These are phyloP conservation scores for Diadegma fenestrale DNA, from an alignment of 2,888 invertebrate genomes.

Conservation along the genomic window DNA sequence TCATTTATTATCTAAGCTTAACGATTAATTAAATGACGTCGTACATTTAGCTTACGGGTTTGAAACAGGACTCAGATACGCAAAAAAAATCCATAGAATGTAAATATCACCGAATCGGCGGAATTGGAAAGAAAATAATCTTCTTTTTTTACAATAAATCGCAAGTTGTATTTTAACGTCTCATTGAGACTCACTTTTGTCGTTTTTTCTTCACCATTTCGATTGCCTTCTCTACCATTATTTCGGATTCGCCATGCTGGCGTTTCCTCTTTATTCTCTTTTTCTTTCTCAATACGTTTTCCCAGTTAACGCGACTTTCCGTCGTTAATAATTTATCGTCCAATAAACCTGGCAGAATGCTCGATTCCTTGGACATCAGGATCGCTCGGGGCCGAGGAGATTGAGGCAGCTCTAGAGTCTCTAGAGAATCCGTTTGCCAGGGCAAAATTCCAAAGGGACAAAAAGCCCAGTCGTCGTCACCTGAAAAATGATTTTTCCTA, in stretches of 20 bases:
- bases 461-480: slow-evolving; percentile 83
- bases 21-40: slow-evolving; percentile 3
- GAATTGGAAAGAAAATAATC: slow-evolving; percentile 17
- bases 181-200: slow-evolving; percentile 59
- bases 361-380: slow-evolving; percentile 63
- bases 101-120: slow-evolving; percentile 8
- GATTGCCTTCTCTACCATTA: slow-evolving; percentile 76
- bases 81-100: not conserved
- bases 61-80: slow-evolving; percentile 4
- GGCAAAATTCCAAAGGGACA: slow-evolving; percentile 86
- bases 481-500: slow-evolving; percentile 78
- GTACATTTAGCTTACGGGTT: slow-evolving; percentile 32
- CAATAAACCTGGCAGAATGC: slow-evolving; percentile 77
- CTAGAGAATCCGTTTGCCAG: slow-evolving; percentile 82
- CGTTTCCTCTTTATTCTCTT: slow-evolving; percentile 73
- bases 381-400: slow-evolving; percentile 54
- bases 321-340: slow-evolving; percentile 73
- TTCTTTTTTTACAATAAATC: slow-evolving; percentile 47
- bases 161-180: slow-evolving; percentile 53
- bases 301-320: slow-evolving; percentile 80
- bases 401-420: slow-evolving; percentile 68
- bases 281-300: slow-evolving; percentile 76
- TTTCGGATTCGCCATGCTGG: slow-evolving; percentile 67
- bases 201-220: slow-evolving; percentile 72
- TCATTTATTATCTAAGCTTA: slow-evolving; percentile 23